phyloP scores from a whole-genome alignment of 2,888 invertebrate species.

The Apotomis capreana region DNA sequence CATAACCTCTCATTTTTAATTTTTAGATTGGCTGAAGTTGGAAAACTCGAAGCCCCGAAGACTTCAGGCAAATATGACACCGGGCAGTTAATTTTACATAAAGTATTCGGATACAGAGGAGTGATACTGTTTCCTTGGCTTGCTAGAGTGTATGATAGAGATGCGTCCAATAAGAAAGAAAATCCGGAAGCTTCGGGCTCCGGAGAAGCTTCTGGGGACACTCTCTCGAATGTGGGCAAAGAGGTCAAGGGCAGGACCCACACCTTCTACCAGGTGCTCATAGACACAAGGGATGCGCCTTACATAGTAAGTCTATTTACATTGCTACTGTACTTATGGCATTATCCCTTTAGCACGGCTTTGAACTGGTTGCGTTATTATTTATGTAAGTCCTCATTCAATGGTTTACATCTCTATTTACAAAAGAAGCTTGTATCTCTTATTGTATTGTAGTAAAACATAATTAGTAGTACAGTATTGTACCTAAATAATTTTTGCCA shows the following conservation, averaged over 20 bases:
- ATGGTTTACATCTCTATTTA: slow-evolving; percentile 12
- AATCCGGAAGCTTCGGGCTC: slow-evolving; percentile 62
- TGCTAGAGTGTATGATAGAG: slow-evolving; percentile 97
- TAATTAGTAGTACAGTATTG: too few relatives aligned
- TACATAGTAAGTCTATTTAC: slow-evolving; percentile 92
- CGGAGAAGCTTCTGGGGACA: slow-evolving; percentile 66
- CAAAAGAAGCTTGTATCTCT: neutral
- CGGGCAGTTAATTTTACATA: slow-evolving; percentile 97
- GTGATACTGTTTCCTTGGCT: slow-evolving; percentile 98
- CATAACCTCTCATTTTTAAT: slow-evolving; percentile 64
- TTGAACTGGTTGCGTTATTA: slow-evolving; percentile 16
- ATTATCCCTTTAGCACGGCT: slow-evolving; percentile 19
- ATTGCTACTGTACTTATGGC: neutral
- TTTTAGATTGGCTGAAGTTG: slow-evolving; percentile 95
- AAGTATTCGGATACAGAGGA: slow-evolving; percentile 98
- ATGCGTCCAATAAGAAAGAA: slow-evolving; percentile 88
- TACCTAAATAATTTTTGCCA: too few relatives aligned
- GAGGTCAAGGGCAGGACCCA: slow-evolving; percentile 96
- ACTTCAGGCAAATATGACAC: slow-evolving; percentile 96
- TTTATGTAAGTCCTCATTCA: slow-evolving; percentile 21
- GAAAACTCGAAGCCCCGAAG: slow-evolving; percentile 94
- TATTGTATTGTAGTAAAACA: neutral
- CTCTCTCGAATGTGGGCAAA: slow-evolving; percentile 85
- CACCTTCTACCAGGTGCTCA: slow-evolving; percentile 98
- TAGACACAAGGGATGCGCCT: slow-evolving; percentile 98